Base-by-base conservation (phyloP, 2,888 invertebrate genomes). In the Brachyopa scutellaris region DNA sequence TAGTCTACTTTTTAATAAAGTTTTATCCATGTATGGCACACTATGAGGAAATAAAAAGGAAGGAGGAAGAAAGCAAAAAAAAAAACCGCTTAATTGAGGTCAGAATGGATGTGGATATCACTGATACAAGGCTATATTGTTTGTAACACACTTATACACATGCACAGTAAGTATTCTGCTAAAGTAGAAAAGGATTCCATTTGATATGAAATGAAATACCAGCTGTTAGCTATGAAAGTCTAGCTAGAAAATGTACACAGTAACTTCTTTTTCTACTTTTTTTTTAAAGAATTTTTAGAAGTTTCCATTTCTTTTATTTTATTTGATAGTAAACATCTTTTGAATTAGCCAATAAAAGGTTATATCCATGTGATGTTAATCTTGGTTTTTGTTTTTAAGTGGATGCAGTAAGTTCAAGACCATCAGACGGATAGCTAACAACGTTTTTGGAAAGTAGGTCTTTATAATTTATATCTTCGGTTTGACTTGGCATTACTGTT, bases 231-330 rank as follows among this genome's bases (percentile, higher is more conserved):
- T 29, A 70, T 38, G 70, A 31, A 51, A 38, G 49, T 40, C 40
- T 61, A 38, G 59, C 51, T 59, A 40, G 38, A n/a, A n/a, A 42
- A 70, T 51, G 40, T 61, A 61, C 49, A 51, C 49, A 51, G 51
- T 15, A 51, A 40, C 33, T 38, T 47, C 33, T 49, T 36, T 49
- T 53, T 29, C 19, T 40, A 2, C 0, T 23, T 21, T 64, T 38
- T 36, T 17, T 31, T 45, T 26, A 7, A 13, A 17, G 17, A 17
- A 2, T 45, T 21, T 11, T 45, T n/a, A 11, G 26, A n/a, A 11
- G n/a, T 29, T n/a, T n/a, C n/a, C n/a, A n/a, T 33, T n/a, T 17
- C 4, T 11, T 9, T 9, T 15, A 42, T 40, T 15, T 17, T 17
- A 17, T 42, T 36, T 23, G 1, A 8, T 6, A 6, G 19, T 5